Base-by-base conservation (phyloP, 2,797 vertebrate species). In the Tadarida brasiliensis region DNA sequence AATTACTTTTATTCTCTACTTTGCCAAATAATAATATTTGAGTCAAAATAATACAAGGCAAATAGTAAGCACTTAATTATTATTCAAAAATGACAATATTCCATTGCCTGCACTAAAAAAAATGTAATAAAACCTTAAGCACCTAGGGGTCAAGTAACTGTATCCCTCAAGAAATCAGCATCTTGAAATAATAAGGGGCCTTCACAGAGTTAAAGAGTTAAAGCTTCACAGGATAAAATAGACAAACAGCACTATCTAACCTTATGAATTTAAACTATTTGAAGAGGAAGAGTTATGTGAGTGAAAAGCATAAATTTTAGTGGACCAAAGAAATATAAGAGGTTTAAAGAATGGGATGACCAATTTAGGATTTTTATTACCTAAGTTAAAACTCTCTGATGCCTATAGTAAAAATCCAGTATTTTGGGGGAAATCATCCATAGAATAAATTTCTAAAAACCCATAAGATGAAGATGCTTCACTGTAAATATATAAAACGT, bases 401-500 rank as follows among this genome's bases (percentile, higher is more conserved):
- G 22, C 24, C 86, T 91, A 51, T 19, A 65, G 49, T 68, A 61
- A 91, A 95, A 93, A 87, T 54, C 87, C 14, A 94, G 14, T 91
- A 78, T 77, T 89, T 92, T 5, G 0, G 10, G 10, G 44, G 30
- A 94, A 92, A 88, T 85, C 59, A 92, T 73, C 30, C 22, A 47
- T n/a, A 68, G 28, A 94, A 80, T 92, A 87, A 57, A 70, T 86
- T 91, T 83, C 33, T 95, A 26, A 95, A 95, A 91, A 33, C 10
- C 24, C 19, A 16, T 87, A 83, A 68, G 26, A 57, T 78, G 54
- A 92, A 87, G 44, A 90, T 88, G 47, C 24, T 94, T 90, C 20
- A 59, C 67, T 94, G 11, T 96, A 94, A 97, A 91, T 77, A 95
- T n/a, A 22, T 77, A 82, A 96, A 93, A 96, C 57, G 76, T 15